Conservation (phyloP, 2,113 vertebrate species). For the Bos taurus region DNA sequence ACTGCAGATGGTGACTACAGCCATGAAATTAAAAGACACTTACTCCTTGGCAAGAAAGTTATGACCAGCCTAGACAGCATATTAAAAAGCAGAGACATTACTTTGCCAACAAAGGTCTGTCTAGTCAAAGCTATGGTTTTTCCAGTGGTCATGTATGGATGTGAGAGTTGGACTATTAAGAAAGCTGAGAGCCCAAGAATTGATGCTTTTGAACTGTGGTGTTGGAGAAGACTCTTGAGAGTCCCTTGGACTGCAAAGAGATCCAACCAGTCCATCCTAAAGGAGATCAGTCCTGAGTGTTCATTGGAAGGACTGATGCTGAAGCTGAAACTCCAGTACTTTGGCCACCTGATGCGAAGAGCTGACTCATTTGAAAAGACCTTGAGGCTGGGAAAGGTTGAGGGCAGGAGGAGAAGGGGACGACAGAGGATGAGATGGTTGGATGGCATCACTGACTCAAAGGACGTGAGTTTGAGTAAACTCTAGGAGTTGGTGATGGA, state of each 20-base stretch:
- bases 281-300: not conserved
- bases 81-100: not conserved
- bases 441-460: not conserved
- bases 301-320: not conserved
- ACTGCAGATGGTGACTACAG: not conserved
- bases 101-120: not conserved
- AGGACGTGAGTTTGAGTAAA: not conserved
- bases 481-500: not conserved
- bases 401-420: not conserved
- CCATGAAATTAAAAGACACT: not conserved
- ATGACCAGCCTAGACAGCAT: not conserved
- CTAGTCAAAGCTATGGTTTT: not conserved
- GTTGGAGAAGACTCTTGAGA: not conserved
- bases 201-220: not conserved
- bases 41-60: not conserved
- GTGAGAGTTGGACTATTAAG: not conserved
- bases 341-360: not conserved
- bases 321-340: not conserved
- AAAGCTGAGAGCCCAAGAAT: rapidly evolving
- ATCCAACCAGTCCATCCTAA: not conserved
- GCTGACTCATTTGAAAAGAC: not conserved
- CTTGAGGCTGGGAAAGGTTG: not conserved
- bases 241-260: not conserved
- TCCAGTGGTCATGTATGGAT: not conserved
- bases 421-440: rapidly evolving